phyloP scores from a whole-genome alignment of 2,797 vertebrate genomes.

The Scyliorhinus canicula region DNA sequence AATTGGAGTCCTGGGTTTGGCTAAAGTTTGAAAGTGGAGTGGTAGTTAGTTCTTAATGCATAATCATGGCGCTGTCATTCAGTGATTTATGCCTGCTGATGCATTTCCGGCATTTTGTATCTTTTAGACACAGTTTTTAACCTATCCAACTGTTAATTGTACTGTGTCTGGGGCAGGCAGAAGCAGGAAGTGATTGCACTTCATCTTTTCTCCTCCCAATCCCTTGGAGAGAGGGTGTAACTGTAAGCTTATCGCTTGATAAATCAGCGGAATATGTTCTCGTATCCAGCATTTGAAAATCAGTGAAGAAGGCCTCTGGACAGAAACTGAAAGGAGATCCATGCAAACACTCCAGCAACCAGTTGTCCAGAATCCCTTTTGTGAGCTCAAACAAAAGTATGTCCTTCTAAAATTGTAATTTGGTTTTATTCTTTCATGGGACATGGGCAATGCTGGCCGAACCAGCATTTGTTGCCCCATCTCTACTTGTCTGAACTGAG shows the following conservation, averaged over 20 bases:
- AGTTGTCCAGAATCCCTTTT: neutral
- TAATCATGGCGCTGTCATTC: neutral
- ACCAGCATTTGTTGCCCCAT: no score
- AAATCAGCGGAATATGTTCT: neutral
- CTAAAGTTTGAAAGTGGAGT: neutral
- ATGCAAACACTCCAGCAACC: neutral
- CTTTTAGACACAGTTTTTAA: neutral
- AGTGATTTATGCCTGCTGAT: neutral
- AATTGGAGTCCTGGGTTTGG: neutral
- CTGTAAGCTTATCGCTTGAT: neutral
- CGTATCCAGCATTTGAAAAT: neutral
- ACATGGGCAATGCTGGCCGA: no score
- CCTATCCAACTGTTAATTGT: neutral
- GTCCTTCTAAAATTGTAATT: neutral
- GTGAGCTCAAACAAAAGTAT: neutral
- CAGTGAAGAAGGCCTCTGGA: neutral
- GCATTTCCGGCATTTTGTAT: neutral
- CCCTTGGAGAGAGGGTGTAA: neutral
- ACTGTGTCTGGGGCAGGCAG: neutral
- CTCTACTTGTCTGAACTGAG: no score
- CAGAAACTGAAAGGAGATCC: neutral
- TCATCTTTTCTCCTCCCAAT: neutral
- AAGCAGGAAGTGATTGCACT: neutral
- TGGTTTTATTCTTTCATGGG: neutral
- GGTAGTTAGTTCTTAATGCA: neutral